Percentiles rank a stretch among this genome's conserved stretches.
Evolutionary conservation across 2,888 invertebrate genomes (phyloP).

Genomic region (Acanthococcus lagerstroemiae): DNA sequence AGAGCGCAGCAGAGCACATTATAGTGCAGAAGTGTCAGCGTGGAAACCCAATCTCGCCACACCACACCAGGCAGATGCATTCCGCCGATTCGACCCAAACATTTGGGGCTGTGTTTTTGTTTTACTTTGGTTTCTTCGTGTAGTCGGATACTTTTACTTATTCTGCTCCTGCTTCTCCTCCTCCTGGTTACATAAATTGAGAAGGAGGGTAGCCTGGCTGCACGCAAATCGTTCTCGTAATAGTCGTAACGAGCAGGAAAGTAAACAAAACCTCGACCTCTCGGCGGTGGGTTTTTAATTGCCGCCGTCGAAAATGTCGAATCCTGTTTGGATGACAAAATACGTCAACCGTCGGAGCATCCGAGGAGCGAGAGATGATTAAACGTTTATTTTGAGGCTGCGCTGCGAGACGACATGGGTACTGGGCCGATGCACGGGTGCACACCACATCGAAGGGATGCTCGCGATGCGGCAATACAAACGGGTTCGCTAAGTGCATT

Average conservation of each 20-base stretch:
- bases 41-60: slow-evolving; percentile 15
- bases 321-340: background rate
- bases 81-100: background rate
- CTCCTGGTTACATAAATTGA: no score
- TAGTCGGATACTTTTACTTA: background rate
- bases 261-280: background rate
- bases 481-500: no score
- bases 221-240: background rate
- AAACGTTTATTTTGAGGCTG: no score
- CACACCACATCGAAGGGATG: no score
- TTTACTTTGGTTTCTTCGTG: background rate
- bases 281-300: background rate
- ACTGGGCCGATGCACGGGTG: no score
- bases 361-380: no score
- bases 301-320: background rate
- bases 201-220: background rate
- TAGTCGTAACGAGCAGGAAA: background rate
- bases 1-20: background rate
- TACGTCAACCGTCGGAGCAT: background rate
- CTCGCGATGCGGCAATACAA: no score
- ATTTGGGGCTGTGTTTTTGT: slow-evolving; percentile 1
- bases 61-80: slow-evolving; percentile 11
- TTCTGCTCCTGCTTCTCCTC: no score
- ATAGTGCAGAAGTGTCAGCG: slow-evolving; percentile 8
- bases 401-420: no score